Conservation (phyloP, 2,888 invertebrate genomes). For the Anorthoa munda region DNA sequence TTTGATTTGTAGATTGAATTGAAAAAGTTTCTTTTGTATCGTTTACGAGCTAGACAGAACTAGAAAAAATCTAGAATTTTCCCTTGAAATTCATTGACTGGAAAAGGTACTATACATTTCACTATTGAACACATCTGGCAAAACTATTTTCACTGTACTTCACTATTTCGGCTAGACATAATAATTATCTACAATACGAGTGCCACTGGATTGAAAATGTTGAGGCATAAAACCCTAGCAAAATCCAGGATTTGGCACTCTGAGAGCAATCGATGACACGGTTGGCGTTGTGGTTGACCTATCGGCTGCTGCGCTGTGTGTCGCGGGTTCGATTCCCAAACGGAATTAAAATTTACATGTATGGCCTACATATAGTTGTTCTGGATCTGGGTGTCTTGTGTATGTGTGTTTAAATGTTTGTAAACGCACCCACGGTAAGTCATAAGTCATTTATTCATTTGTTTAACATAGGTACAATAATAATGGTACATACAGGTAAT, state of each 20-base stretch:
- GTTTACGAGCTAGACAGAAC: background rate
- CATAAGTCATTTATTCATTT: too few species aligned
- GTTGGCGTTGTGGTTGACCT: too few species aligned
- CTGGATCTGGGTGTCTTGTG: too few species aligned
- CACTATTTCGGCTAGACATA: background rate
- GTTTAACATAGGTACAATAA: too few species aligned
- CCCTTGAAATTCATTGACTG: conserved; percentile 10
- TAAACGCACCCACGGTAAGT: too few species aligned
- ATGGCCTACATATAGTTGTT: too few species aligned
- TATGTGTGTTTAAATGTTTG: too few species aligned
- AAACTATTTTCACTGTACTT: conserved; percentile 11
- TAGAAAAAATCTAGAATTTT: background rate
- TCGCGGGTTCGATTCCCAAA: too few species aligned
- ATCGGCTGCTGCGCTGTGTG: too few species aligned
- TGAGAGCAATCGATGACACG: background rate
- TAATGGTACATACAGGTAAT: too few species aligned
- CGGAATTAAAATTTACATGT: too few species aligned
- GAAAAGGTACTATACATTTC: conserved; percentile 4
- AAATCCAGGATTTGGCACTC: conserved; percentile 7
- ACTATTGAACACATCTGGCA: conserved; percentile 7
- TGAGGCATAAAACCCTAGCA: background rate
- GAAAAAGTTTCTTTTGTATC: background rate
- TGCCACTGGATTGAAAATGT: background rate
- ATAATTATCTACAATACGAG: background rate
- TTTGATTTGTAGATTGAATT: conserved; percentile 6